These are phyloP conservation scores for Heloderma charlesbogerti DNA, from an alignment of 2,113 vertebrate species.

Conservation along the genomic window DNA sequence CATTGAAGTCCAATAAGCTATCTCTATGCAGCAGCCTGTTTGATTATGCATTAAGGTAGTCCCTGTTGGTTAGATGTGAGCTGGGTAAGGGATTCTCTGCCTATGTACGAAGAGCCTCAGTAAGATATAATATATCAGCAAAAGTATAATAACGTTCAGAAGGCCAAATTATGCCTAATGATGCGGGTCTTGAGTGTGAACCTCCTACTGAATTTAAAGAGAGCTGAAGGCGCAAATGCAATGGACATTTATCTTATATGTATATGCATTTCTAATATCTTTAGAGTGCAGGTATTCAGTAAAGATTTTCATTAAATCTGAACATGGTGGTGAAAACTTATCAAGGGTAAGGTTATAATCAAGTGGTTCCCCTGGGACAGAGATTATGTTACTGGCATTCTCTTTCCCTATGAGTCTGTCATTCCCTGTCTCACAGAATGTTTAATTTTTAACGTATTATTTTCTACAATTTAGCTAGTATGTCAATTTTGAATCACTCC, in stretches of 20 bases:
- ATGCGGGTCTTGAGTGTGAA: conserved; percentile 19
- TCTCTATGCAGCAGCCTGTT: conserved; percentile 20
- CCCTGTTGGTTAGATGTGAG: conserved; percentile 32
- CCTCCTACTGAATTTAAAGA: background rate
- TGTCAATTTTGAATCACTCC: background rate
- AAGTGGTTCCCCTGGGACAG: background rate
- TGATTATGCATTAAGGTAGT: conserved; percentile 52
- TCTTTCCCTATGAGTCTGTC: background rate
- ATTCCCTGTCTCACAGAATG: background rate
- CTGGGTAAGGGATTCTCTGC: conserved; percentile 26
- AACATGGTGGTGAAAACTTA: conserved; percentile 21
- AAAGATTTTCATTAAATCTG: conserved; percentile 28
- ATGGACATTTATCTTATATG: background rate
- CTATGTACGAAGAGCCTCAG: background rate
- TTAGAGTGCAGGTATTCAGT: conserved; percentile 30
- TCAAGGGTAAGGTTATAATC: conserved; percentile 22
- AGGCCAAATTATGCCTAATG: conserved; percentile 35
- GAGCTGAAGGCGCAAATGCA: background rate
- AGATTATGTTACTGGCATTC: conserved; percentile 21
- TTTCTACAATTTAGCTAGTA: background rate
- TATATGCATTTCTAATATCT: conserved; percentile 25
- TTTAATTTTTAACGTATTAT: background rate
- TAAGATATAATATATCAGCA: conserved; percentile 27
- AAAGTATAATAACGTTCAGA: conserved; percentile 12
- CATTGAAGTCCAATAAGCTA: conserved; percentile 34